Evolutionary conservation across 2,113 vertebrate genomes (phyloP).

Genomic region (Thamnophis sirtalis): DNA sequence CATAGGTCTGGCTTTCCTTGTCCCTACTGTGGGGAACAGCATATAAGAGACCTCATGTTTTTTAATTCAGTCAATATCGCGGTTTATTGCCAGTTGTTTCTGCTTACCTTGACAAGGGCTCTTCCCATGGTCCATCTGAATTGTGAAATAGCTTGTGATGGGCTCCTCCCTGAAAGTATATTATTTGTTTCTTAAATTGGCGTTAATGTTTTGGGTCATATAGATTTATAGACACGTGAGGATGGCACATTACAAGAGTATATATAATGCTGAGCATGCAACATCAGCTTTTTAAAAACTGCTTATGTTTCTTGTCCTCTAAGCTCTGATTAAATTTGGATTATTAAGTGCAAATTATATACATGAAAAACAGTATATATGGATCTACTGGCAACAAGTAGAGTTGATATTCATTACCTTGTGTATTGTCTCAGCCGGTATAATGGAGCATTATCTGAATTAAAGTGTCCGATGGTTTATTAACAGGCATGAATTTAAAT

Average conservation of each 20-base stretch:
- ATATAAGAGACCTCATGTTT: not conserved
- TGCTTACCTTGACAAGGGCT: not conserved
- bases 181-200: not conserved
- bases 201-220: not conserved
- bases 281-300: not conserved
- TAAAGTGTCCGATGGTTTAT: not conserved
- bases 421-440: not conserved
- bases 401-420: not conserved
- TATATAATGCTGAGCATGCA: not conserved
- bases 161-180: not conserved
- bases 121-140: not conserved
- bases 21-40: not conserved
- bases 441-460: not conserved
- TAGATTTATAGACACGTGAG: not conserved
- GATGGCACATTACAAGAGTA: not conserved
- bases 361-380: not conserved
- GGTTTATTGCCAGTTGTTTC: not conserved
- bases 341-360: not conserved
- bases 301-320: not conserved
- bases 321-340: not conserved
- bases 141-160: not conserved
- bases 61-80: not conserved
- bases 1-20: not conserved
- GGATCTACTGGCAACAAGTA: not conserved
- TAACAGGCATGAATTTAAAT: not conserved